Percentiles rank a stretch among this genome's conserved stretches.
Evolutionary conservation across 2,888 invertebrate species (phyloP).

Genomic region (Elmis aenea): DNA sequence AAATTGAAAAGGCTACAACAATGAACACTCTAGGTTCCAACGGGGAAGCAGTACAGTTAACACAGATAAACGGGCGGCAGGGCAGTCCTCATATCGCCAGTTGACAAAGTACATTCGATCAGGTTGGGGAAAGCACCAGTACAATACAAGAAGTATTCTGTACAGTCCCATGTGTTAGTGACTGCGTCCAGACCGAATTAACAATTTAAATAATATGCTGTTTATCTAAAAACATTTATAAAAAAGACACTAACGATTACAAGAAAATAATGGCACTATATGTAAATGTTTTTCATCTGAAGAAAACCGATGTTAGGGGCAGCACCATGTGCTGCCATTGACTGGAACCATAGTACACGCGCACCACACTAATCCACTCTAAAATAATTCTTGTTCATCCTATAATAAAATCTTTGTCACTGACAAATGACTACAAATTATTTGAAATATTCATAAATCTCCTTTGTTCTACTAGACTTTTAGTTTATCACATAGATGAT

Average conservation of each 20-base stretch:
- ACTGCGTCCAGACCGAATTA: constrained; percentile 46
- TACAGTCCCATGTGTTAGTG: constrained; percentile 41
- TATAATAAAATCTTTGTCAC: constrained; percentile 30
- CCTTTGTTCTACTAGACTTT: constrained; percentile 38
- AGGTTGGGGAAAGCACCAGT: constrained; percentile 45
- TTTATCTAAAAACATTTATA: constrained; percentile 49
- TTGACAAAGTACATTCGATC: constrained; percentile 45
- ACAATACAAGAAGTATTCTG: constrained; percentile 42
- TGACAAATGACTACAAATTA: constrained; percentile 37
- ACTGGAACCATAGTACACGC: constrained; percentile 38
- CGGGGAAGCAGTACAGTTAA: constrained; percentile 47
- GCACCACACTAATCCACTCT: constrained; percentile 39
- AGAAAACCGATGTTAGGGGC: constrained; percentile 19
- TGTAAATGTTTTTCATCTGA: constrained; percentile 33
- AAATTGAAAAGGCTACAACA: constrained; percentile 49
- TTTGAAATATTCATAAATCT: constrained; percentile 35
- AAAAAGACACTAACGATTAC: constrained; percentile 48
- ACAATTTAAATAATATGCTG: constrained; percentile 48
- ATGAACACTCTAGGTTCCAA: constrained; percentile 49
- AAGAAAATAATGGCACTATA: constrained; percentile 49
- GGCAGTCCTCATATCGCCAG: constrained; percentile 37
- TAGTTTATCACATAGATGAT: constrained; percentile 49
- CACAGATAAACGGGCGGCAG: constrained; percentile 32
- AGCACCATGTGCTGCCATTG: constrained; percentile 20
- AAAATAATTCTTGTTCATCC: constrained; percentile 29